A percentile compares a stretch with the other conserved stretches of the same genome.
phyloP scores from a whole-genome alignment of 2,113 vertebrate species.

The Cavia aperea region DNA sequence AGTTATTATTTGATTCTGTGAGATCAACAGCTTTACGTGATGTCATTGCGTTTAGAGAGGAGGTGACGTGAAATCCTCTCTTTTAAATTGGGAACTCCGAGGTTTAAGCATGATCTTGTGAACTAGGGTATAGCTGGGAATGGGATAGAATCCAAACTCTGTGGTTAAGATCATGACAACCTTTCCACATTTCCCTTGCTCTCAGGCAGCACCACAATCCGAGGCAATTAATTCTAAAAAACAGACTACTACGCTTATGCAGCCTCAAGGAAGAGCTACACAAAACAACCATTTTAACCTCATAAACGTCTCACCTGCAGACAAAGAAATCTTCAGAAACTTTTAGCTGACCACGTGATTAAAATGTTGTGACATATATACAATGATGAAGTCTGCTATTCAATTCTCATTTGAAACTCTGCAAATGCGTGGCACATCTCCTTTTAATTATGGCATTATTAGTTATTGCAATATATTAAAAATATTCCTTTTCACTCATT shows the following conservation, averaged over 20 bases:
- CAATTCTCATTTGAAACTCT: constrained; percentile 55
- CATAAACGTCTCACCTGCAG: neutral
- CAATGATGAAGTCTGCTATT: constrained; percentile 38
- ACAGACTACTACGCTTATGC: neutral
- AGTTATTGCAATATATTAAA: constrained; percentile 10
- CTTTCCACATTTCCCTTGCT: neutral
- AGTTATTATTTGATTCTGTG: neutral
- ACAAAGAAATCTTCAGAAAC: constrained; percentile 33
- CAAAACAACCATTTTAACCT: constrained; percentile 18
- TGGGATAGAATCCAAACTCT: constrained; percentile 44
- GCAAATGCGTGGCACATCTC: constrained; percentile 25
- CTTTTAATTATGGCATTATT: constrained; percentile 38
- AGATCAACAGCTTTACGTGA: neutral
- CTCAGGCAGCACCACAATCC: neutral
- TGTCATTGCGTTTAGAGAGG: neutral
- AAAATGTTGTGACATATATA: neutral
- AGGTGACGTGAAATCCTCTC: constrained; percentile 20
- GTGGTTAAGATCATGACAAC: neutral
- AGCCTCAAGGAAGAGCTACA: neutral
- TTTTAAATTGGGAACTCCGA: constrained; percentile 47
- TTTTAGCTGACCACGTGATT: constrained; percentile 16
- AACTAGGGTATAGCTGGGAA: constrained; percentile 1
- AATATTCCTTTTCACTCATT: constrained; percentile 39
- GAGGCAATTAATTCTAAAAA: constrained; percentile 37
- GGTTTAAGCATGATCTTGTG: constrained; percentile 14